A percentile compares a stretch with the other conserved stretches of the same genome.
Conservation (phyloP, 2,888 invertebrate species). For the Tromatobia lineatoria region DNA sequence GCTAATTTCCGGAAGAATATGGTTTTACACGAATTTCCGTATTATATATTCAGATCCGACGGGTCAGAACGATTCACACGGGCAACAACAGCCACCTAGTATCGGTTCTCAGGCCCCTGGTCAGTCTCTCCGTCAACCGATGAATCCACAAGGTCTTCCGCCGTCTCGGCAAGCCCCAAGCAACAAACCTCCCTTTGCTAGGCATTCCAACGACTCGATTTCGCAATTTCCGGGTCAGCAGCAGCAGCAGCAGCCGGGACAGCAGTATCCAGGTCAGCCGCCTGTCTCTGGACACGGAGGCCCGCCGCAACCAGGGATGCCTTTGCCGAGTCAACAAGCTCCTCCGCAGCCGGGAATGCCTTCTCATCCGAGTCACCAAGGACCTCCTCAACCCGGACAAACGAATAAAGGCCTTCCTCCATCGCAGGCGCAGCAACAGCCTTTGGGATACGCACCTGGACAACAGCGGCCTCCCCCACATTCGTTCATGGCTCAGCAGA, state of each 20-base stretch:
- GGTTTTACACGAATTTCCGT: background rate
- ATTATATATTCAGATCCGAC: constrained; percentile 3
- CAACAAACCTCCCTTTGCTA: constrained; percentile 51
- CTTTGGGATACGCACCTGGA: constrained; percentile 67
- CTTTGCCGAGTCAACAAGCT: constrained; percentile 41
- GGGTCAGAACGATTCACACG: constrained; percentile 33
- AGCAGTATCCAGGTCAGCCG: constrained; percentile 63
- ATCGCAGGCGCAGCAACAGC: constrained; percentile 50
- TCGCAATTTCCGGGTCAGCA: constrained; percentile 51
- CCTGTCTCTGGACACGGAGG: constrained; percentile 62
- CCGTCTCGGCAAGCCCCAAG: constrained; percentile 53
- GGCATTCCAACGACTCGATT: constrained; percentile 55
- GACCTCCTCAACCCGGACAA: constrained; percentile 60
- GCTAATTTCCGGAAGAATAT: background rate
- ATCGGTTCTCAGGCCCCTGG: constrained; percentile 38
- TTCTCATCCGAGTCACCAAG: constrained; percentile 60
- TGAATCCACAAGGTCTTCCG: constrained; percentile 57
- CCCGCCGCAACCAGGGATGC: constrained; percentile 26
- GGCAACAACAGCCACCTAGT: constrained; percentile 9
- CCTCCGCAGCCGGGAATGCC: constrained; percentile 55
- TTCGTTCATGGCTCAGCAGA: constrained; percentile 50
- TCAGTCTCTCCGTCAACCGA: constrained; percentile 40
- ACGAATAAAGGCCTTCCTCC: constrained; percentile 48
- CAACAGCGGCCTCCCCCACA: constrained; percentile 38
- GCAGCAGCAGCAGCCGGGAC: constrained; percentile 38